Base-by-base conservation (phyloP, 1,140 invertebrate genomes). In the Lanistes nyassanus region DNA sequence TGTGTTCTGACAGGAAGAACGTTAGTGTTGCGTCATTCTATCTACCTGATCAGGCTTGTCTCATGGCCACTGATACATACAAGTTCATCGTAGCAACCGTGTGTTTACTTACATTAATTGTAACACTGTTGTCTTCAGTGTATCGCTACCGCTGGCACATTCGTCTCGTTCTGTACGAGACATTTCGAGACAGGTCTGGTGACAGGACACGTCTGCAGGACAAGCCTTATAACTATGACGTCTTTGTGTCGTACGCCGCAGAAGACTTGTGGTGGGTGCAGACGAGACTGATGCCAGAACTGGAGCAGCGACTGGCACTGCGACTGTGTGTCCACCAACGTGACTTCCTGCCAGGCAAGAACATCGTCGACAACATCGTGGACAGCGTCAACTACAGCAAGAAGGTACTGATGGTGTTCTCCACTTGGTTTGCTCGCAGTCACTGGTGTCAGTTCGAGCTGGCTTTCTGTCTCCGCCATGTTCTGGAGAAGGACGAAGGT, bases 271-370 rank as follows among this genome's bases (percentile, higher is more conserved):
- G 79, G 66, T 62, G 70, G 36, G 81, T 82, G 75, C 79, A 82
- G 83, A 91, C 91, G 11, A 90, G 92, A 72, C 82, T 82, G n/a
- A 31, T 75, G 67, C 16, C 79, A 79, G 31, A 71, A 31, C 3
- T 60, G 23, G 56, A 60, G 29, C n/a, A 31, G 23, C 56, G 56
- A 31, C 23, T 60, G 80, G 58, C 60, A 1, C 36, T 82, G 29
- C 47, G 67, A 11, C 69, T 82, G 3, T 86, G 84, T 74, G 58
- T 86, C 13, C 83, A 84, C 51, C 80, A 85, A 58, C 70, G 84
- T 36, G 81, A 86, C 75, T 86, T 83, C 55, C 19, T 68, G 7
- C 73, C 79, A 1, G 85, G 84, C 5, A 51, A 71, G 39, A 75
- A 58, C 21, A 83, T 82, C 29, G 34, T 79, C 2, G 71, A 81